Conservation (phyloP, 2,888 invertebrate species). For the Platycnemis pennipes region DNA sequence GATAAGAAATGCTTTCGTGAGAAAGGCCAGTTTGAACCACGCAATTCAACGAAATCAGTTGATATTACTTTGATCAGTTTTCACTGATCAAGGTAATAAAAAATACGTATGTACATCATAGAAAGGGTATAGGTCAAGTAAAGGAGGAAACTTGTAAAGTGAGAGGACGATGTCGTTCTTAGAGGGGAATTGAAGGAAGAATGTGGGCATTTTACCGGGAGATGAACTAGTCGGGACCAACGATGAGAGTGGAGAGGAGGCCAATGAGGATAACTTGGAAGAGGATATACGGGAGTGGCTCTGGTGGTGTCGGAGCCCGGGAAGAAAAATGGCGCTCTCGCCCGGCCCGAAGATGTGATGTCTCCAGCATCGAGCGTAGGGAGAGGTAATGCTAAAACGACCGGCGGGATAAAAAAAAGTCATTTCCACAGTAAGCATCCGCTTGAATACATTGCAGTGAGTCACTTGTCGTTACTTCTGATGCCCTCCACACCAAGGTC, state of each 20-base stretch:
- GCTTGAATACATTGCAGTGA: neutral
- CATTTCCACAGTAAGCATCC: neutral
- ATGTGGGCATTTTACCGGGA: too few species aligned
- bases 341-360: neutral
- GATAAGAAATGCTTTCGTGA: too few species aligned
- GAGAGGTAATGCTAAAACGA: neutral
- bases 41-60: too few species aligned
- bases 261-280: neutral
- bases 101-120: too few species aligned
- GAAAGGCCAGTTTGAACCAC: too few species aligned
- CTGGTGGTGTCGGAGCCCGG: neutral
- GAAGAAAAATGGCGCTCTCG: neutral
- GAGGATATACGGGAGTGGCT: neutral
- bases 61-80: too few species aligned
- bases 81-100: too few species aligned
- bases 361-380: neutral
- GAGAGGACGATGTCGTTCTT: neutral
- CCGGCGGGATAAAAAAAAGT: neutral
- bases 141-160: neutral
- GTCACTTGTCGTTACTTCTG: neutral
- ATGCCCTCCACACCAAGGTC: neutral
- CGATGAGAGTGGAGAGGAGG: neutral
- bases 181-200: too few species aligned
- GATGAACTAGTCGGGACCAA: neutral
- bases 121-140: constrained; percentile 12